phyloP scores from a whole-genome alignment of 2,113 vertebrate species.

The Natator depressus region DNA sequence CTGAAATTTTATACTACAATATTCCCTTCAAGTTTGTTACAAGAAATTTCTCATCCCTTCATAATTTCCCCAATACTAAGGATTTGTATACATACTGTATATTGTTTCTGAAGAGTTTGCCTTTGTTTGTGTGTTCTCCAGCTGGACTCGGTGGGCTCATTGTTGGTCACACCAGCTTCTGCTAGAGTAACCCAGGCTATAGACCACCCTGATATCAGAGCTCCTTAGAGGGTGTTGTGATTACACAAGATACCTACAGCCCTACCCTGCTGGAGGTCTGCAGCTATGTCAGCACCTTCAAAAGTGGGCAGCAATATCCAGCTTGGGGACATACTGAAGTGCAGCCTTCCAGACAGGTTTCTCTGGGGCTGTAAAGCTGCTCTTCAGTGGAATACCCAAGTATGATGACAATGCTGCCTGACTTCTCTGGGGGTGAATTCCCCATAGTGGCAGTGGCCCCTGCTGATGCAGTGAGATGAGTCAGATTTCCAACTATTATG shows the following conservation, averaged over 20 bases:
- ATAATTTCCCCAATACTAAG: background rate
- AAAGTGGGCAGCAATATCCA: background rate
- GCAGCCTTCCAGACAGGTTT: background rate
- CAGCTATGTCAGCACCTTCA: background rate
- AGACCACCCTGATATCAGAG: background rate
- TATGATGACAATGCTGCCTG: background rate
- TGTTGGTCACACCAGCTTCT: background rate
- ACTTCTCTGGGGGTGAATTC: background rate
- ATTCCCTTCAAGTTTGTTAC: background rate
- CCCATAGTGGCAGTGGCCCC: background rate
- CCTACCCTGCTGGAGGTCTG: rapidly evolving
- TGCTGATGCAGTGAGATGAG: background rate
- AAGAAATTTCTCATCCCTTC: background rate
- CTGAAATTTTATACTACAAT: background rate
- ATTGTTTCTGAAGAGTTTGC: background rate
- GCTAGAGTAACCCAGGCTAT: background rate
- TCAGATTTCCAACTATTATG: background rate
- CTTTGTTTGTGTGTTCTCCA: background rate
- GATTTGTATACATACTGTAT: background rate
- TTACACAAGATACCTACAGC: rapidly evolving
- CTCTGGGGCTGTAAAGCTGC: background rate
- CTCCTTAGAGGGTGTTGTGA: background rate
- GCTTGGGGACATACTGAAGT: background rate
- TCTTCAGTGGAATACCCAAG: background rate
- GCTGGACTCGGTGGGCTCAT: background rate